phyloP scores from a whole-genome alignment of 2,888 invertebrate genomes.

The Cephus rjabovi region DNA sequence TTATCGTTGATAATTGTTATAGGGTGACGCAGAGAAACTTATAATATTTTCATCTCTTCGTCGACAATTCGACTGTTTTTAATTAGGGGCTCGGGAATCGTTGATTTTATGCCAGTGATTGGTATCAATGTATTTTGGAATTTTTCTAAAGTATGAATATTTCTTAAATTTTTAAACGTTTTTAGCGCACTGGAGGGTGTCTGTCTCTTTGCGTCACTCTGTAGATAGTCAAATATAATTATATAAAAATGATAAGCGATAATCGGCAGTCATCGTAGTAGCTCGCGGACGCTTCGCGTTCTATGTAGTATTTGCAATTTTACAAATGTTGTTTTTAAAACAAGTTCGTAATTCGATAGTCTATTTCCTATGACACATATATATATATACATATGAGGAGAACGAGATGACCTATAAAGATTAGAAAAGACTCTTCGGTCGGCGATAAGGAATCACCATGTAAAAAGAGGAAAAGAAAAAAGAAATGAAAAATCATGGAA shows the following conservation, averaged over 20 bases:
- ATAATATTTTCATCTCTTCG: constrained; percentile 14
- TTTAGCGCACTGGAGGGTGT: constrained; percentile 23
- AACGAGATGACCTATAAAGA: neutral
- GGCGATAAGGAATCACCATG: constrained; percentile 29
- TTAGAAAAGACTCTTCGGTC: neutral
- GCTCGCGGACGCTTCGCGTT: constrained; percentile 34
- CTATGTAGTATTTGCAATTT: constrained; percentile 25
- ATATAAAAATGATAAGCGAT: constrained; percentile 28
- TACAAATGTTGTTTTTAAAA: constrained; percentile 26
- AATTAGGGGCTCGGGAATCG: neutral
- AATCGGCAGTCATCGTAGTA: constrained; percentile 18
- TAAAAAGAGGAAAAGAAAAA: constrained; percentile 31
- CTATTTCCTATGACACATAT: constrained; percentile 34
- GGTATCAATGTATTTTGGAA: neutral
- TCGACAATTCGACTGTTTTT: neutral
- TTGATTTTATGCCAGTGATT: neutral
- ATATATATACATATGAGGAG: neutral
- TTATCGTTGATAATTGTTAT: constrained; percentile 56
- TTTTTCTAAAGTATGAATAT: neutral
- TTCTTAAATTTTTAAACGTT: constrained; percentile 13
- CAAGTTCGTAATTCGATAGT: constrained; percentile 46
- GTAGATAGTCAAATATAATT: constrained; percentile 42
- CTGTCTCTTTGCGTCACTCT: constrained; percentile 43
- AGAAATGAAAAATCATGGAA: neutral
- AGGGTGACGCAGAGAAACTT: constrained; percentile 39